Evolutionary conservation across 2,888 invertebrate genomes (phyloP).

Genomic region (Lepeophtheirus nordmannii): DNA sequence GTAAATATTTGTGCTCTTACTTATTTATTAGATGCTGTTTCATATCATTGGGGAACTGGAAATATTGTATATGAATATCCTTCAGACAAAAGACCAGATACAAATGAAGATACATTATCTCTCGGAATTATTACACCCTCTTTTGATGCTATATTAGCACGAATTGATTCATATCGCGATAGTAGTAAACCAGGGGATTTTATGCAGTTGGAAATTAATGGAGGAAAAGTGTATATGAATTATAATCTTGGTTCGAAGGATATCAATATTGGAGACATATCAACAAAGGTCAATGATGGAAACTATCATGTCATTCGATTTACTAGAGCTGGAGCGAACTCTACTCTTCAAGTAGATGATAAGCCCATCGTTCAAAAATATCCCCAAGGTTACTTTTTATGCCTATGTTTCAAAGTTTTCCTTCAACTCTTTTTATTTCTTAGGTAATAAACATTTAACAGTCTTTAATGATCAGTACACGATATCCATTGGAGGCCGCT

Average conservation of each 20-base stretch:
- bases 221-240: conserved; percentile 19
- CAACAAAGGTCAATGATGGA: conserved; percentile 74
- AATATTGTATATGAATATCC: conserved; percentile 76
- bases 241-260: conserved; percentile 21
- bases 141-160: conserved; percentile 70
- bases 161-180: conserved; percentile 55
- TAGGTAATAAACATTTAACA: conserved; percentile 15
- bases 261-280: conserved; percentile 18
- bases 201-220: conserved; percentile 71
- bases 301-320: conserved; percentile 84
- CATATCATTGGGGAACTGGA: conserved; percentile 84
- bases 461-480: conserved; percentile 20
- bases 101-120: conserved; percentile 72
- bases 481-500: conserved; percentile 11
- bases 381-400: conserved; percentile 4
- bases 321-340: conserved; percentile 69
- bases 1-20: too few species aligned
- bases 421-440: not conserved
- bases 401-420: not conserved
- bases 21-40: conserved; percentile 68
- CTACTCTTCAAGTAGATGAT: conserved; percentile 79
- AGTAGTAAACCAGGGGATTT: conserved; percentile 65
- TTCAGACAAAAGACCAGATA: conserved; percentile 64
- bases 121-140: conserved; percentile 78
- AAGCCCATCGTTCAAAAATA: conserved; percentile 59